Conservation (phyloP, 1,140 invertebrate species). For the Diabrotica virgifera region DNA sequence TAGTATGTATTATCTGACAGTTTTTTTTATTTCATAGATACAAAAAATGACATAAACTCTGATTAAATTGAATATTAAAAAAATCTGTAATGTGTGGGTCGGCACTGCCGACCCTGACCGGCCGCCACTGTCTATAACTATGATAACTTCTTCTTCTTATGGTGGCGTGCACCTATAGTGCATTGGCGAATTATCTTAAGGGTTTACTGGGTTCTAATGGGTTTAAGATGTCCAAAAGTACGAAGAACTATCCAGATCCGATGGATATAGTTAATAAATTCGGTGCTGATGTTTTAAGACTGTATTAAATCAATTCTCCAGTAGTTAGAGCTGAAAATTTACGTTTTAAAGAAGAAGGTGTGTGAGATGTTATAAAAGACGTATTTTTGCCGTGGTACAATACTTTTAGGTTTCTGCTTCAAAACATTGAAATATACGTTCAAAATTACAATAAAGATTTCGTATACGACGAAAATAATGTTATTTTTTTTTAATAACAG, state of each 20-base stretch:
- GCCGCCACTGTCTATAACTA: too few relatives aligned
- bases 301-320: constrained; percentile 98
- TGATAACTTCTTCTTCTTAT: too few relatives aligned
- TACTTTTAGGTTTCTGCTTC: constrained; percentile 92
- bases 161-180: too few relatives aligned
- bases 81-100: too few relatives aligned
- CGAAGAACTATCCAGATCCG: constrained; percentile 99
- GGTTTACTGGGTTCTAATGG: constrained; percentile 96
- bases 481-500: too few relatives aligned
- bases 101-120: too few relatives aligned
- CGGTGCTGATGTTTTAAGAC: constrained; percentile 92
- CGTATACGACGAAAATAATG: constrained; percentile 60
- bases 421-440: constrained; percentile 83
- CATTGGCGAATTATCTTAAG: too few relatives aligned
- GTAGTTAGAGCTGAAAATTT: constrained; percentile 96
- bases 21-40: too few relatives aligned
- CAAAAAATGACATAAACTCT: too few relatives aligned
- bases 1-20: too few relatives aligned
- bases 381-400: constrained; percentile 99
- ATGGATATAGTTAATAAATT: constrained; percentile 88
- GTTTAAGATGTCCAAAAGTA: constrained; percentile 99
- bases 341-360: constrained; percentile 93
- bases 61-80: too few relatives aligned
- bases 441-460: constrained; percentile 66
- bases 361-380: constrained; percentile 94